These are phyloP conservation scores for Erebia epiphron DNA, from an alignment of 2,888 invertebrate genomes.

Conservation along the genomic window DNA sequence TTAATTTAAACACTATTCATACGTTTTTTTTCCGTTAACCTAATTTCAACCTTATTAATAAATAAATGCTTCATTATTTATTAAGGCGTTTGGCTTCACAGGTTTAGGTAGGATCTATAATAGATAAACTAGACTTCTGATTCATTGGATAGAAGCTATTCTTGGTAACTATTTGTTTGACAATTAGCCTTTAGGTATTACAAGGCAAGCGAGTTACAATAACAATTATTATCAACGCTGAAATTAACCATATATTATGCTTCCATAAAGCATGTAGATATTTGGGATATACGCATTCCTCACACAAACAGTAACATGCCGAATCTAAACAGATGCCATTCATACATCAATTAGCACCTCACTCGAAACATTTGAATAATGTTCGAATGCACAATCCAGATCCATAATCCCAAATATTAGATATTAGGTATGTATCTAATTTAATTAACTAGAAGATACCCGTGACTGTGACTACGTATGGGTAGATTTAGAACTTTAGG, in stretches of 20 bases:
- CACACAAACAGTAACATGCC: not conserved
- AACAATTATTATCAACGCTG: not conserved
- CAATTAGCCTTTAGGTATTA: not conserved
- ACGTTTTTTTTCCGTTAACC: not conserved
- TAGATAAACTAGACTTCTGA: not conserved
- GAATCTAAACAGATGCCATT: slow-evolving; percentile 7
- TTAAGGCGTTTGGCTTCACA: no score
- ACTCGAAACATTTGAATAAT: not conserved
- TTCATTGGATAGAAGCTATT: not conserved
- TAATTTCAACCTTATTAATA: no score
- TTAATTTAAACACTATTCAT: no score
- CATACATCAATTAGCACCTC: not conserved
- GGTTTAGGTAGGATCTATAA: no score
- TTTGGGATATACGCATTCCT: not conserved
- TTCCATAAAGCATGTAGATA: not conserved
- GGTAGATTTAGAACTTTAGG: no score
- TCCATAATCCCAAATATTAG: no score
- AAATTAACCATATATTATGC: not conserved
- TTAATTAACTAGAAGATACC: no score
- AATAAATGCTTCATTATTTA: no score
- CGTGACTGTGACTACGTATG: no score
- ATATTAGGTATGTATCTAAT: no score
- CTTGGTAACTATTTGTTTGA: not conserved
- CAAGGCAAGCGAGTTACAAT: not conserved
- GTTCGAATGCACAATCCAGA: not conserved